Conservation (phyloP, 2,113 vertebrate species). For the Chaetops frenatus region DNA sequence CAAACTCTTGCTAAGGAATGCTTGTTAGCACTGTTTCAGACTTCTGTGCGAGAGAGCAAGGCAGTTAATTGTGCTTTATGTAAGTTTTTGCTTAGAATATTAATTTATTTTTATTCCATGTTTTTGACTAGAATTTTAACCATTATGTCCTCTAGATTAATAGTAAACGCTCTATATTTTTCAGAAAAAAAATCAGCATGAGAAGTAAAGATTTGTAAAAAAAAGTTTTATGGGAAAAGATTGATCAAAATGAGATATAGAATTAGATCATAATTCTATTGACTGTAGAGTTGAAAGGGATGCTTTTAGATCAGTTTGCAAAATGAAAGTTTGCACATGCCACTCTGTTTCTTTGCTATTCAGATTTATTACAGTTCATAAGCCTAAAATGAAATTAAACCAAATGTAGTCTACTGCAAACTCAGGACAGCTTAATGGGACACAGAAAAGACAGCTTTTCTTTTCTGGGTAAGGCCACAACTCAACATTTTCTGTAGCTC, state of each 20-base stretch:
- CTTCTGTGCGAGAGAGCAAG: neutral
- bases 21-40: neutral
- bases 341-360: neutral
- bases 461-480: neutral
- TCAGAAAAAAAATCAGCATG: neutral
- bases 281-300: neutral
- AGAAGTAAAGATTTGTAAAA: neutral
- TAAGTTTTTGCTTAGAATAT: neutral
- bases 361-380: neutral
- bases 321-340: neutral
- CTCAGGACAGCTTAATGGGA: neutral
- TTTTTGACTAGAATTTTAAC: neutral
- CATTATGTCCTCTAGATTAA: neutral
- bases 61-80: neutral
- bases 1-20: neutral
- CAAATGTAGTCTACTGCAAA: neutral
- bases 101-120: neutral
- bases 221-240: neutral
- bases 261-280: neutral
- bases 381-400: neutral
- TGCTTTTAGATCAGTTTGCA: neutral
- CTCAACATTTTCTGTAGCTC: neutral
- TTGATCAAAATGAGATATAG: neutral
- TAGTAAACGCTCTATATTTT: neutral
- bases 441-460: too few relatives aligned